Percentiles rank a stretch among this genome's conserved stretches.
Evolutionary conservation across 2,113 vertebrate species (phyloP).

Genomic region (Amphilophus citrinellus): DNA sequence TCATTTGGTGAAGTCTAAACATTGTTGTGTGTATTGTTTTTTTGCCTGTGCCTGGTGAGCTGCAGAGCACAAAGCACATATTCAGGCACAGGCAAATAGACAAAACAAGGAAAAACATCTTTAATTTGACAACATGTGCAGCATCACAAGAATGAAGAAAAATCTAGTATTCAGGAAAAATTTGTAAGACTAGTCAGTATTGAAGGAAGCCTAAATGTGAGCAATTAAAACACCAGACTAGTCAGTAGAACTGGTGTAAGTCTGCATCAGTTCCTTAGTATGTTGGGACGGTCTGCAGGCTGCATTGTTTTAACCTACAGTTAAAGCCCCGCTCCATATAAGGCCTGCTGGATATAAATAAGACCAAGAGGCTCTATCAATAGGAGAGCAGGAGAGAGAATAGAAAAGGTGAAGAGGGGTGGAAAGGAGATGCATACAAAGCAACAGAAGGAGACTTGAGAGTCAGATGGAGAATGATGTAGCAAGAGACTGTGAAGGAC

Average conservation of each 20-base stretch:
- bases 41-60: neutral
- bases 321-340: constrained; percentile 25
- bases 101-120: neutral
- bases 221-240: neutral
- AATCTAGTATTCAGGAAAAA: neutral
- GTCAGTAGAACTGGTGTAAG: neutral
- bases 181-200: neutral
- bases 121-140: neutral
- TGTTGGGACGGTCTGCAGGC: neutral
- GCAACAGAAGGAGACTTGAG: neutral
- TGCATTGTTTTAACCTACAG: constrained; percentile 32
- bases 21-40: neutral
- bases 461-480: neutral
- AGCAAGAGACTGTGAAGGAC: neutral
- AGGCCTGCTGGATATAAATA: constrained; percentile 46
- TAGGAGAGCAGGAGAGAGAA: neutral
- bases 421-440: neutral
- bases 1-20: constrained; percentile 1
- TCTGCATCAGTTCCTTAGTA: neutral
- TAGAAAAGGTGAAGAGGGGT: neutral
- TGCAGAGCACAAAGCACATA: neutral
- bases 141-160: neutral
- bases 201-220: neutral
- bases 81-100: neutral
- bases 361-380: neutral